phyloP scores from a whole-genome alignment of 2,113 vertebrate species.

The Muntiacus muntjak region DNA sequence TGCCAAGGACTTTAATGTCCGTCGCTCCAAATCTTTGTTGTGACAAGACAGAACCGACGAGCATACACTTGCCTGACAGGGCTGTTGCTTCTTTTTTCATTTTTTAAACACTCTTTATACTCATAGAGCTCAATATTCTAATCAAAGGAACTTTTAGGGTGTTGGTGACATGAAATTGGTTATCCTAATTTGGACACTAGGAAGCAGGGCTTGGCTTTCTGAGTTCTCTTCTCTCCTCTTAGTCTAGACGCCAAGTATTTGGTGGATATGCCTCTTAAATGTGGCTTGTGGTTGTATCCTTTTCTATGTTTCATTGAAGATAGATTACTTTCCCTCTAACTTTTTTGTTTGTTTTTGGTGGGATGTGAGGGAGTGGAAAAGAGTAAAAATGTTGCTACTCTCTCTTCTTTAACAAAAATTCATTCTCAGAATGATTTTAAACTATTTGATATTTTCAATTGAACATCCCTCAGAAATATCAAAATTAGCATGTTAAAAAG shows the following conservation, averaged over 20 bases:
- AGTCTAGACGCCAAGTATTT: not conserved
- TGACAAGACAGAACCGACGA: no score
- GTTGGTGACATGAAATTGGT: not conserved
- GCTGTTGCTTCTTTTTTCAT: not conserved
- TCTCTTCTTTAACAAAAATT: slow-evolving; percentile 9
- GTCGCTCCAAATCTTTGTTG: no score
- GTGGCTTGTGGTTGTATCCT: slow-evolving; percentile 13
- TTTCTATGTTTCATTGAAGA: slow-evolving; percentile 43
- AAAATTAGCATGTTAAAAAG: not conserved
- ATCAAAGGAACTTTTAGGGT: not conserved
- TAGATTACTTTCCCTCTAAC: not conserved
- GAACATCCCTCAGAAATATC: not conserved
- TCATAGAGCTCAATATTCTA: not conserved
- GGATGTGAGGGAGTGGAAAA: not conserved
- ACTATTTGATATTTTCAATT: not conserved
- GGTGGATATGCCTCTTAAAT: not conserved
- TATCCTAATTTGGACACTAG: not conserved
- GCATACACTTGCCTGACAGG: no score
- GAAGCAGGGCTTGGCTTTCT: not conserved
- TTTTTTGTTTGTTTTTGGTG: slow-evolving; percentile 42
- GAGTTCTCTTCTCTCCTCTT: not conserved
- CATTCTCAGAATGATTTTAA: not conserved
- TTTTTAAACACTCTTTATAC: not conserved
- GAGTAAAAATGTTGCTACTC: not conserved
- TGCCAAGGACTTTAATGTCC: no score